Conservation (phyloP, 2,113 vertebrate species). For the Xiphophorus couchianus region DNA sequence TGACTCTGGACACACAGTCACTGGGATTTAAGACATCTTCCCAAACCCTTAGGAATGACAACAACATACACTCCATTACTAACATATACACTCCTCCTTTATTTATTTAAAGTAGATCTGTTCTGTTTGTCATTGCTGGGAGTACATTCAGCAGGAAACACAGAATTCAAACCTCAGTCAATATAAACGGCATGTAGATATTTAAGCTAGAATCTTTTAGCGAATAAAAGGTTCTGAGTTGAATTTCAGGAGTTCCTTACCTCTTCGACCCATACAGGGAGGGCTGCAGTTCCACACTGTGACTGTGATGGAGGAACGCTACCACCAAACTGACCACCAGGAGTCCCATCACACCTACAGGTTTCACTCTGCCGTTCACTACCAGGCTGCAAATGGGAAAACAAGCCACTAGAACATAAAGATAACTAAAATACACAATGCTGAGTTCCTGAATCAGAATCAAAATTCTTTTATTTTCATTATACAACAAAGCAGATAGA, state of each 20-base stretch:
- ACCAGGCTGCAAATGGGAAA: constrained; percentile 12
- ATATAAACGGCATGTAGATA: background rate
- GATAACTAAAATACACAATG: background rate
- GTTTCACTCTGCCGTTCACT: constrained; percentile 4
- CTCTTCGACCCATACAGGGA: constrained; percentile 83
- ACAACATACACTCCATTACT: background rate
- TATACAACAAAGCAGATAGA: too few species aligned
- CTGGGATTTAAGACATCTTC: constrained; percentile 78
- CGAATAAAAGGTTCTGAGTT: background rate
- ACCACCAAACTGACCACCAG: constrained; percentile 74
- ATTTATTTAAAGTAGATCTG: background rate
- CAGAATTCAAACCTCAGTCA: background rate
- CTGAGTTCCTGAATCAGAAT: background rate
- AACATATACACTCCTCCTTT: background rate
- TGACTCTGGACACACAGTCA: constrained; percentile 82
- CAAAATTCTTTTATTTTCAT: too few species aligned
- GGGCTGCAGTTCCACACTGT: constrained; percentile 77
- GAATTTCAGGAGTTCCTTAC: constrained; percentile 62
- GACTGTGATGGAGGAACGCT: constrained; percentile 79
- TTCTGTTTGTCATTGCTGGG: background rate
- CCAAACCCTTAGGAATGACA: constrained; percentile 81
- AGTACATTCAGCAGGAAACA: background rate
- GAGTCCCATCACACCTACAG: constrained; percentile 81
- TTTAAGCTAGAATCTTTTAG: background rate
- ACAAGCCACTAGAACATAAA: background rate